Evolutionary conservation across 2,113 vertebrate genomes (phyloP), one percentile per base, ranked within the genome.

Genomic region (Arvicanthis niloticus): DNA sequence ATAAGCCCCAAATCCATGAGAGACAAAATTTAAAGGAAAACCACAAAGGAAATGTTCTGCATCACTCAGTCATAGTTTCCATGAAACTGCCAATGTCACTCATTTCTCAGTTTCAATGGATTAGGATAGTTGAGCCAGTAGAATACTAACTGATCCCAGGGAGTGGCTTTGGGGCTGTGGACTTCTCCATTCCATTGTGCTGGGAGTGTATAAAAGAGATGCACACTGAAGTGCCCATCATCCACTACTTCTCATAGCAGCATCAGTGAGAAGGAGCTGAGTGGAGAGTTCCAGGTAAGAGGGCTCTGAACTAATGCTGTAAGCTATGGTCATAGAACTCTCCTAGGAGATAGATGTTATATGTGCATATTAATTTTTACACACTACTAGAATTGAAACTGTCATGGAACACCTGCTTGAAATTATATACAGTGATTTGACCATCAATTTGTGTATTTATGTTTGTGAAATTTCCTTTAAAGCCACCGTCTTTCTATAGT

Each of bases 131-230:
- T 62, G 97, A 97, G 40, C 94, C 88, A 93, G 17, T 40, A 24
- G 31, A 92, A 9, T 58, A 42, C 51, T 56, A 70, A 72, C 37
- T 92, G 89, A 96, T 96, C 91, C 93, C 77, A 22, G 31, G 67
- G 68, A 95, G 68, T 11, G 16, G 65, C 24, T 58, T 76, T 89
- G 42, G 77, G 95, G 58, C 89, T 94, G 53, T 81, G 72, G 40
- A 65, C 19, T 88, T 93, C n/a, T 88, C 21, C 56, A 88, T 75
- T 58, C 72, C 42, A 51, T 40, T 22, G 9, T 22, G 37, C 29
- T 84, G 15, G 13, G 42, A 81, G 73, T 21, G 8, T 93, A 97
- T 97, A 98, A 96, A 97, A 94, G 16, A 88, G 29, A 34, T 78
- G 12, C 9, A 34, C 3, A 31, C 8, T 40, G 37, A 34, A 67